Base-by-base conservation (phyloP, 2,888 invertebrate species). In the Chloroclystis v-ata region DNA sequence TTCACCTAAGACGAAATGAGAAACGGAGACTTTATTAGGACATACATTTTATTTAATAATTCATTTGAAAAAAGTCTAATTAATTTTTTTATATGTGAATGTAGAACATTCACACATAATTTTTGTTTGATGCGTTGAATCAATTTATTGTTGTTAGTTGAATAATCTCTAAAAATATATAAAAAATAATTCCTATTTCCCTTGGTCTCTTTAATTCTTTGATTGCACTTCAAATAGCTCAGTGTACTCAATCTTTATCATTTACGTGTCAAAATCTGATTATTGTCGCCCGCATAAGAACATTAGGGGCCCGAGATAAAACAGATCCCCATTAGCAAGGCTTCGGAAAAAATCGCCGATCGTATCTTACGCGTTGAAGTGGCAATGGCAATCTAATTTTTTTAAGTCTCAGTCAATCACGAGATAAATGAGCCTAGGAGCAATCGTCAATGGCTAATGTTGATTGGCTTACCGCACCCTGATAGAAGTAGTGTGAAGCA, bases 211-310 rank as follows among this genome's bases (percentile, higher is more conserved):
- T 10, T 4, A 4, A 35, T 8, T 46, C 50, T 37, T 14, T 33
- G 32, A 33, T 32, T 33, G 39, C 25, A 44, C 41, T 50, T 29
- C 43, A 50, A 56, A 56, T 52, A 46, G 48, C 39, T 52, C 28
- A 47, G 52, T 48, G 47, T 52, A 47, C 46, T 49, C 47, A 49
- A 75, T 78, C 74, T 68, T 65, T 63, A 69, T 81, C 75, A 79
- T 83, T 82, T 82, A 81, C 65, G 82, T 82, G 84, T 85, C 82
- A 79, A 82, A 85, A 83, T 83, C 82, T 78, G 82, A 81, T 86
- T 86, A 86, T 78, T 74, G 76, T 77, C 82, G 54, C 85, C 85
- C 83, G 84, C 83, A 84, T 84, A 82, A 84, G 77, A 69, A 82
- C 77, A 84, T 86, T 86, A 85, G 74, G 74, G 70, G 68, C 71